phyloP scores from a whole-genome alignment of 2,797 vertebrate genomes.

The Halcyon smyrnensis region DNA sequence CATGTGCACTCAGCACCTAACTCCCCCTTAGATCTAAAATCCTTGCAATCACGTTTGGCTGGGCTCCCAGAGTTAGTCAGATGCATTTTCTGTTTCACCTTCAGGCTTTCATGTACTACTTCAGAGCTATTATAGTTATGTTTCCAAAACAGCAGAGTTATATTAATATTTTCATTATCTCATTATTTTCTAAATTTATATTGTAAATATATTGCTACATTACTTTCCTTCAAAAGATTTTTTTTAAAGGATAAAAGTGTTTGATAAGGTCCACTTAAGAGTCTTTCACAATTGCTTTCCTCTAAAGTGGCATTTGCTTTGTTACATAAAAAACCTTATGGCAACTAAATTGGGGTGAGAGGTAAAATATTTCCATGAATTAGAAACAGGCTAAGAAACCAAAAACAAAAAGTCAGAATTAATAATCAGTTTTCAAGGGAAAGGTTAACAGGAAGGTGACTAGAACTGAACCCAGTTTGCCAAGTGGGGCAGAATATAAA shows the following conservation, averaged over 20 bases:
- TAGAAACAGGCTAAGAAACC: conserved; percentile 10
- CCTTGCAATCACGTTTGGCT: conserved; percentile 56
- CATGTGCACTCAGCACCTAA: conserved; percentile 50
- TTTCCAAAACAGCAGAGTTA: conserved; percentile 9
- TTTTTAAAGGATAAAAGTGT: not conserved
- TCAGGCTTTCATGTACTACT: conserved; percentile 1
- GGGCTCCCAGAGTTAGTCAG: conserved; percentile 44
- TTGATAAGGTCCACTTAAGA: not conserved
- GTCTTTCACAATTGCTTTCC: not conserved
- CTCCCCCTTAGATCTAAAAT: conserved; percentile 34
- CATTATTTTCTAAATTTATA: conserved; percentile 7
- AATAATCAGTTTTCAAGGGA: conserved; percentile 19
- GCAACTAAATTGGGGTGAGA: conserved; percentile 11
- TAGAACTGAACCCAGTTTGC: not conserved
- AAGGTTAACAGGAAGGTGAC: conserved; percentile 22
- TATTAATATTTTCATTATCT: conserved; percentile 20
- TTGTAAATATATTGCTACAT: not conserved
- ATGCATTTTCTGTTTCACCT: conserved; percentile 45
- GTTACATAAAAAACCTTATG: not conserved
- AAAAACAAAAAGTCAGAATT: conserved; percentile 24
- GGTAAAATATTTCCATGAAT: conserved; percentile 14
- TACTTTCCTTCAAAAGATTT: not conserved
- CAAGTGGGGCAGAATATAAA: not conserved
- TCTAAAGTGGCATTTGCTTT: not conserved
- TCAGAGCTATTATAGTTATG: not conserved